phyloP scores from a whole-genome alignment of 1,140 invertebrate species.

The Xylocopa sonorina region DNA sequence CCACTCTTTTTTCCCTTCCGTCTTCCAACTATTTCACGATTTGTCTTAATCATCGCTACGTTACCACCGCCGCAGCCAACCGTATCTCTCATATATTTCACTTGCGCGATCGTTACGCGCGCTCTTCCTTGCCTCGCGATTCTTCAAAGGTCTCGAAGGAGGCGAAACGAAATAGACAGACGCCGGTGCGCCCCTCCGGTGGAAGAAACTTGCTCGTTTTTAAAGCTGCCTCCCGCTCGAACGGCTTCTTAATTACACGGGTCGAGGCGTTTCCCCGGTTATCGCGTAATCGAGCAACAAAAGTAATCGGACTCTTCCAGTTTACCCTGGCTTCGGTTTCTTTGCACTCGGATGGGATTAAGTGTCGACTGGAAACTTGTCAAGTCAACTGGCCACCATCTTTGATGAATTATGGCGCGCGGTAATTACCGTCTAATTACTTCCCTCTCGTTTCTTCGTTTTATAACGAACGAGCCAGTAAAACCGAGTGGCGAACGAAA shows the following conservation, averaged over 20 bases:
- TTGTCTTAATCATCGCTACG: neutral
- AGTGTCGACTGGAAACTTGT: constrained; percentile 7
- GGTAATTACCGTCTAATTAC: neutral
- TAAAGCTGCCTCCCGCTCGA: neutral
- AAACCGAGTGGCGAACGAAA: neutral
- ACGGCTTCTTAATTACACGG: constrained; percentile 1
- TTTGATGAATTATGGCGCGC: constrained; percentile 35
- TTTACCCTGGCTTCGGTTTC: neutral
- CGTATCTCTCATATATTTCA: too few species aligned
- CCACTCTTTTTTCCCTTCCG: neutral
- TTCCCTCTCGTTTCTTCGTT: neutral
- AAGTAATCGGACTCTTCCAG: constrained; percentile 1
- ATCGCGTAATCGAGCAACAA: constrained; percentile 17
- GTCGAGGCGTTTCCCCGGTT: neutral
- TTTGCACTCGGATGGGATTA: neutral
- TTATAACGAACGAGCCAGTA: neutral
- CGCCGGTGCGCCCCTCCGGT: neutral
- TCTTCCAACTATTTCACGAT: neutral
- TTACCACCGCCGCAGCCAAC: too few species aligned
- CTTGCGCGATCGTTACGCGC: too few species aligned
- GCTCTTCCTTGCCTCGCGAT: too few species aligned
- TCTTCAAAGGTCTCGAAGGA: neutral
- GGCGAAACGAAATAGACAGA: neutral
- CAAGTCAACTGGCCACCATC: constrained; percentile 23
- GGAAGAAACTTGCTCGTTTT: neutral